Evolutionary conservation across 2,888 invertebrate species (phyloP).

Genomic region (Epiblema foenella): DNA sequence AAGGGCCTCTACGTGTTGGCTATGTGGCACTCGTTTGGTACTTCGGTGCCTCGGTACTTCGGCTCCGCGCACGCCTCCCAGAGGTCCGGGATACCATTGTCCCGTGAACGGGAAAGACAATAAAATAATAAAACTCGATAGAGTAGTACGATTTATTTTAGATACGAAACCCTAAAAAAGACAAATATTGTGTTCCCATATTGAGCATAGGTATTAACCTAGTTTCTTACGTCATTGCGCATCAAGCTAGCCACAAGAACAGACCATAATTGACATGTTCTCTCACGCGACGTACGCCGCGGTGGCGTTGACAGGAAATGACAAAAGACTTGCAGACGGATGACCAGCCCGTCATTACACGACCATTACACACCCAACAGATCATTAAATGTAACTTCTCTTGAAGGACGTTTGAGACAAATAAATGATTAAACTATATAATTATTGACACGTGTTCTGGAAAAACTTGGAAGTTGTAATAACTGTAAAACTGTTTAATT

Average conservation of each 20-base stretch:
- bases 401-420: conserved; percentile 27
- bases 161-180: too few relatives aligned
- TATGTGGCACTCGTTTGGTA: too few relatives aligned
- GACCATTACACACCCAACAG: conserved; percentile 22
- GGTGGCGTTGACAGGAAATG: conserved; percentile 35
- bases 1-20: too few relatives aligned
- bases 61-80: too few relatives aligned
- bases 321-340: conserved; percentile 33
- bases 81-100: too few relatives aligned
- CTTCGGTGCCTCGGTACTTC: too few relatives aligned
- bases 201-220: too few relatives aligned
- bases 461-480: not conserved
- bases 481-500: too few relatives aligned
- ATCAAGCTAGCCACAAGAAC: not conserved
- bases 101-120: too few relatives aligned
- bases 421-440: conserved; percentile 31
- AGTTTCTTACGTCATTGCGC: not conserved
- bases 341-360: conserved; percentile 22
- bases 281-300: conserved; percentile 25
- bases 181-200: too few relatives aligned
- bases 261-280: conserved; percentile 2
- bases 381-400: conserved; percentile 25
- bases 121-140: too few relatives aligned
- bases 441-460: conserved; percentile 22
- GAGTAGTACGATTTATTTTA: too few relatives aligned